Evolutionary conservation across 2,888 invertebrate genomes (phyloP).

Genomic region (Cheilosia variabilis): DNA sequence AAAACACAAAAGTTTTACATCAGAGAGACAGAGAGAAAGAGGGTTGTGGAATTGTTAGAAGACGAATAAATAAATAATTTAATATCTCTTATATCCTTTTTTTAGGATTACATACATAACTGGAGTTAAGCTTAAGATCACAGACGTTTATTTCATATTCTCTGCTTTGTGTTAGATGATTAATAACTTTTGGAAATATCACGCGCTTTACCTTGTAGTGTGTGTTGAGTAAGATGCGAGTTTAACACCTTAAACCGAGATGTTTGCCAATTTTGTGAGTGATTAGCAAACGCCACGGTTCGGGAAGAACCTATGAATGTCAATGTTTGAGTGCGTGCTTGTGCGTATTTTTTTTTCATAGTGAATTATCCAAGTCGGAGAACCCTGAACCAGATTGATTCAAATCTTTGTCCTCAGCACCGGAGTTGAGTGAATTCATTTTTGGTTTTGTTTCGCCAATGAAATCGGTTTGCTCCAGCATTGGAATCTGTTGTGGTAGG

Average conservation of each 20-base stretch:
- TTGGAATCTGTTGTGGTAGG: constrained; percentile 88
- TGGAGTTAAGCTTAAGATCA: constrained; percentile 69
- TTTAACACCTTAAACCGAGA: not conserved
- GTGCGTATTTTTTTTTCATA: constrained; percentile 19
- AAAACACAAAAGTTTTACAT: not conserved
- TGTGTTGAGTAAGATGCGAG: constrained; percentile 2
- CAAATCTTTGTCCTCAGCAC: constrained; percentile 1
- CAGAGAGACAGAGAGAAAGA: not conserved
- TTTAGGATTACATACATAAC: constrained; percentile 23
- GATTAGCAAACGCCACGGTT: not conserved
- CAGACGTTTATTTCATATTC: constrained; percentile 51
- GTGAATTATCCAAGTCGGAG: constrained; percentile 29
- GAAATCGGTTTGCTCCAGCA: constrained; percentile 84
- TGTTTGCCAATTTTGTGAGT: not conserved
- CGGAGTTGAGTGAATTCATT: not conserved
- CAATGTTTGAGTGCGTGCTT: constrained; percentile 17
- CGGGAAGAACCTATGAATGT: not conserved
- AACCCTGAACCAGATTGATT: constrained; percentile 60
- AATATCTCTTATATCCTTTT: constrained; percentile 47
- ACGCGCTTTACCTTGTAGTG: constrained; percentile 8
- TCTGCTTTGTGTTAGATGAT: constrained; percentile 30
- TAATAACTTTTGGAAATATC: constrained; percentile 26
- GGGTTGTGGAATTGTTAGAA: not conserved
- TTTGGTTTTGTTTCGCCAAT: constrained; percentile 37
- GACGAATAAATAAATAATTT: constrained; percentile 56